Base-by-base conservation (phyloP, 1,140 invertebrate species). In the Ips nitidus region DNA sequence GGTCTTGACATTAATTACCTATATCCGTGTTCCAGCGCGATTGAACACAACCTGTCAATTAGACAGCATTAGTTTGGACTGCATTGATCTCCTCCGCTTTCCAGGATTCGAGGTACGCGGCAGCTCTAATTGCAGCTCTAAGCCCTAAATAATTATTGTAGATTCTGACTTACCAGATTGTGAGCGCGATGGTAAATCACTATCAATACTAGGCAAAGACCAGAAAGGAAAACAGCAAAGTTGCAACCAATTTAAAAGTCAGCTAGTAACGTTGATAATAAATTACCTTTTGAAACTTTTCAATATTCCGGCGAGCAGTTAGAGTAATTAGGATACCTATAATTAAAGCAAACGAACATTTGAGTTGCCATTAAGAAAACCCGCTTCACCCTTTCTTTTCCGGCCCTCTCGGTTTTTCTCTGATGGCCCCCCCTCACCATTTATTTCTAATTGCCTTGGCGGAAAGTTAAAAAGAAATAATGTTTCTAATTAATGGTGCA, bases 21-120 rank as follows among this genome's bases (percentile, higher is more conserved):
- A 80, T 80, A 80, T 80, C 78, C 79, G 77, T 79, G 78, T 79
- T 78, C 73, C 76, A 70, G 74, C 72, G 70, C 78, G 76, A 78
- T 79, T 77, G 76, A 79, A 79, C 78, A 80, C 77, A 79, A 80
- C 77, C 79, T 80, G 79, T 80, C 79, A 80, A 80, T 80, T 80
- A 80, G 77, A 78, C 75, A 73, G 79, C 74, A 78, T 80, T 79
- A 80, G 76, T 77, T 71, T 52, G 56, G 45, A 71, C 55, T 64
- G 38, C 59, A 61, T 60, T 56, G 69, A 64, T 65, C 57, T 42
- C 38, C 57, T 59, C 41, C 41, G 39, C 57, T 59, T 42, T 59
- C 57, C 40, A 59, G 57, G 41, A 59, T 56, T 56, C 53, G 53
- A 56, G 53, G 53, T 37, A 22, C 43, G 22, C 45, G 7, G 45